Percentiles rank a stretch among this genome's conserved stretches.
These are phyloP conservation scores for Drosophila truncata DNA, from an alignment of 1,140 invertebrate genomes.

Conservation along the genomic window DNA sequence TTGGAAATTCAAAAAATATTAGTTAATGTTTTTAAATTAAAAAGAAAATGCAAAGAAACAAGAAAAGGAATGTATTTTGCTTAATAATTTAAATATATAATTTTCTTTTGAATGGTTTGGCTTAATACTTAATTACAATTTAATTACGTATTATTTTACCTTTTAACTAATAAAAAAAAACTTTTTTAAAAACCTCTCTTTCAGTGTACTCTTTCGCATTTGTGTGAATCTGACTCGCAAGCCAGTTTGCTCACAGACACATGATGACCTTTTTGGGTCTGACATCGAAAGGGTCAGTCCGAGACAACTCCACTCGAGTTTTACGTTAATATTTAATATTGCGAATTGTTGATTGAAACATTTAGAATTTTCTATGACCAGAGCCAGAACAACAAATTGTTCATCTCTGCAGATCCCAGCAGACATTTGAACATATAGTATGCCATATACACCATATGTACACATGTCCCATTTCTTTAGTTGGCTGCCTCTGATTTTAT, in stretches of 20 bases:
- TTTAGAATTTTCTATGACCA: slow-evolving; percentile 68
- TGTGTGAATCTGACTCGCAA: slow-evolving; percentile 4
- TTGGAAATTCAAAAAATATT: too few relatives aligned
- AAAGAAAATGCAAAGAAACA: too few relatives aligned
- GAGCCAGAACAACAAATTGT: slow-evolving; percentile 50
- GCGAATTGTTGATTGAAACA: slow-evolving; percentile 82
- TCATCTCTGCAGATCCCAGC: slow-evolving; percentile 43
- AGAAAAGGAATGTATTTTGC: not conserved
- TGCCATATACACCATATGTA: slow-evolving; percentile 11
- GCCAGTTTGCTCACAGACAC: slow-evolving; percentile 39
- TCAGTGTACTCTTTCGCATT: not conserved
- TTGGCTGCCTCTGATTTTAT: slow-evolving; percentile 75
- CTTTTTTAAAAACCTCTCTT: not conserved
- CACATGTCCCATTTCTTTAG: slow-evolving; percentile 52
- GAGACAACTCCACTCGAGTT: slow-evolving; percentile 72
- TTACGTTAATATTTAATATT: slow-evolving; percentile 83
- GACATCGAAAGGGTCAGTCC: slow-evolving; percentile 68
- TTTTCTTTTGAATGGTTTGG: not conserved
- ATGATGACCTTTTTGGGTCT: slow-evolving; percentile 68
- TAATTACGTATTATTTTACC: too few relatives aligned
- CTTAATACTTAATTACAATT: too few relatives aligned
- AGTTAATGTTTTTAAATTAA: too few relatives aligned
- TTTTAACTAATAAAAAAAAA: not conserved
- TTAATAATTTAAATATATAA: not conserved
- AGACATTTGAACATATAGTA: slow-evolving; percentile 20